phyloP scores from a whole-genome alignment of 2,797 vertebrate genomes.

The Knipowitschia caucasica region DNA sequence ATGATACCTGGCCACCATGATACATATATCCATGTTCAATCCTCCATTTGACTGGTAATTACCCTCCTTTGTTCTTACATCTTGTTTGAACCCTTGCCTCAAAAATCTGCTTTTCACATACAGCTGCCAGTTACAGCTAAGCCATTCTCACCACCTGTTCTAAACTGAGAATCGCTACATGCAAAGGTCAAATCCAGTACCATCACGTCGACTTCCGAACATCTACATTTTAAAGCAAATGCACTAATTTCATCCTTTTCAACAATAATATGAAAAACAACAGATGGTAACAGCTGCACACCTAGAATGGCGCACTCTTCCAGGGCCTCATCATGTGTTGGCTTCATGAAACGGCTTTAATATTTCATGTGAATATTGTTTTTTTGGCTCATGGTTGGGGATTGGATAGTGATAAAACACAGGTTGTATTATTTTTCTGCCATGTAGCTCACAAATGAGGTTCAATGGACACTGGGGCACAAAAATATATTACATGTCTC shows the following conservation, averaged over 20 bases:
- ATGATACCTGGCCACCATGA: no score
- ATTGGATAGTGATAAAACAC: background rate
- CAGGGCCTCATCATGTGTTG: slow-evolving; percentile 30
- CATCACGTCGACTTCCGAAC: slow-evolving; percentile 22
- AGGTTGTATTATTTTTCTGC: background rate
- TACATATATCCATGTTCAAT: no score
- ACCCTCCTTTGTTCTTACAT: slow-evolving; percentile 4
- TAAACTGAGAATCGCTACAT: slow-evolving; percentile 19
- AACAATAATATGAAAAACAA: slow-evolving; percentile 37
- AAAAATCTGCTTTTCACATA: slow-evolving; percentile 15
- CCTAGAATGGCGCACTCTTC: slow-evolving; percentile 34
- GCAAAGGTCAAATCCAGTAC: slow-evolving; percentile 34
- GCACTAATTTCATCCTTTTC: slow-evolving; percentile 25
- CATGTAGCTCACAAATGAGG: no score
- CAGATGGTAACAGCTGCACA: slow-evolving; percentile 61
- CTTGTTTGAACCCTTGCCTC: background rate
- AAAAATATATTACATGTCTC: no score
- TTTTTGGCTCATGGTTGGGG: slow-evolving; percentile 5
- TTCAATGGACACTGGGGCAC: no score
- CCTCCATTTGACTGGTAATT: slow-evolving; percentile 2
- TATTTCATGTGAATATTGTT: slow-evolving; percentile 10
- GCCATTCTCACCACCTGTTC: slow-evolving; percentile 44
- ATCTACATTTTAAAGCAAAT: slow-evolving; percentile 40
- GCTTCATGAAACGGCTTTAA: slow-evolving; percentile 22
- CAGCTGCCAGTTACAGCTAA: slow-evolving; percentile 26